Percentiles rank a stretch among this genome's conserved stretches.
These are phyloP conservation scores for Salvator merianae DNA, from an alignment of 2,113 vertebrate genomes.

Conservation along the genomic window DNA sequence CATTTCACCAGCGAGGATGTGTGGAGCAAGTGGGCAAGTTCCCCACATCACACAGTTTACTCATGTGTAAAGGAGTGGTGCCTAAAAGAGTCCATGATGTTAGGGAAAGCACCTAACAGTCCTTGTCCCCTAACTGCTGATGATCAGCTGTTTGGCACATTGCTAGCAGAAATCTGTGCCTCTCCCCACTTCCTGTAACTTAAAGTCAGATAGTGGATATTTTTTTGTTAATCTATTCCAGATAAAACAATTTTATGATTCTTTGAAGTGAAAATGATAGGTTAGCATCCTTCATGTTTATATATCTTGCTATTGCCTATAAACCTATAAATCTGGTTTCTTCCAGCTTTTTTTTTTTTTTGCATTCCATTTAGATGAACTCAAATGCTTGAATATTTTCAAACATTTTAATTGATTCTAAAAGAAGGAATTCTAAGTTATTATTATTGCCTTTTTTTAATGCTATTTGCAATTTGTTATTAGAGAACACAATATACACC, in stretches of 20 bases:
- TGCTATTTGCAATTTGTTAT: background rate
- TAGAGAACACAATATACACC: too few relatives aligned
- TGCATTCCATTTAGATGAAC: background rate
- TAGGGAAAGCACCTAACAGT: too few relatives aligned
- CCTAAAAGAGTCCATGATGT: too few relatives aligned
- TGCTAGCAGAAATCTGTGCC: too few relatives aligned
- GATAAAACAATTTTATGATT: background rate
- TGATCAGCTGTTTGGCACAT: too few relatives aligned
- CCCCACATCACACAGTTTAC: too few relatives aligned
- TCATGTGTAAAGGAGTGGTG: too few relatives aligned
- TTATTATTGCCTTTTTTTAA: background rate
- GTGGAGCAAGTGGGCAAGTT: too few relatives aligned
- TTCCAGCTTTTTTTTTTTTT: constrained; percentile 7
- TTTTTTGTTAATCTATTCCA: constrained; percentile 1
- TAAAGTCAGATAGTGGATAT: background rate
- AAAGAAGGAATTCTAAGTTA: background rate
- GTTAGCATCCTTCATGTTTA: constrained; percentile 25
- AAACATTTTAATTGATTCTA: background rate
- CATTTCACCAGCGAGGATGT: too few relatives aligned
- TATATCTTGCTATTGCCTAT: background rate
- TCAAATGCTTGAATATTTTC: background rate
- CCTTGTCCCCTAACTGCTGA: too few relatives aligned
- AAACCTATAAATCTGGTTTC: constrained; percentile 36
- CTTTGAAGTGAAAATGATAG: constrained; percentile 39
- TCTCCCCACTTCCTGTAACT: constrained; percentile 7